phyloP scores from a whole-genome alignment of 2,888 invertebrate genomes.

The Andrena minutula region DNA sequence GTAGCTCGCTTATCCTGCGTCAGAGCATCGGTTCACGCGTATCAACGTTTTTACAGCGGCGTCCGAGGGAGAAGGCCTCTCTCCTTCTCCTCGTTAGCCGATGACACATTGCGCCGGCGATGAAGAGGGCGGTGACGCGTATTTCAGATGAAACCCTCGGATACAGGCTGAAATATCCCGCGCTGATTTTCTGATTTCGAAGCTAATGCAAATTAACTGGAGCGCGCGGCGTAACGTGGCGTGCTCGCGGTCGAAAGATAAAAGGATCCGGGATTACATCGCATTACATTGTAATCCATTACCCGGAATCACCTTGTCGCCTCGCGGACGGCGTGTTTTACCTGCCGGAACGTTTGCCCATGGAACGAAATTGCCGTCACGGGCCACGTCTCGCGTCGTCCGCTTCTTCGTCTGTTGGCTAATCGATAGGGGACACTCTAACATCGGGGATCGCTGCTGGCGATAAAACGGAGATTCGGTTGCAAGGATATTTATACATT shows the following conservation, averaged over 20 bases:
- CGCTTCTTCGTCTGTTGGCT: slow-evolving; percentile 7
- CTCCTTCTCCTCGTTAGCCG: slow-evolving; percentile 25
- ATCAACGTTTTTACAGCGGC: background rate
- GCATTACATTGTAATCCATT: slow-evolving; percentile 59
- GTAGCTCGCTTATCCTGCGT: background rate
- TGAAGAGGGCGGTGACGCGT: slow-evolving; percentile 34
- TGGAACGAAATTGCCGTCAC: slow-evolving; percentile 40
- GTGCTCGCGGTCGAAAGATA: slow-evolving; percentile 51
- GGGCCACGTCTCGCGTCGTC: background rate
- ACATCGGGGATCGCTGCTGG: background rate
- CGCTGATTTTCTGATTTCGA: slow-evolving; percentile 42
- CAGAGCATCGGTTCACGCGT: background rate
- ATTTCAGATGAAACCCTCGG: slow-evolving; percentile 38
- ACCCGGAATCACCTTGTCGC: slow-evolving; percentile 43
- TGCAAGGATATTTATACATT: too few relatives aligned
- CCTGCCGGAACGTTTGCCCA: slow-evolving; percentile 16
- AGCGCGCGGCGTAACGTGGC: slow-evolving; percentile 30
- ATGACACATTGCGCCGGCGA: slow-evolving; percentile 23
- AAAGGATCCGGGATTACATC: slow-evolving; percentile 61
- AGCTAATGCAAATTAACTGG: slow-evolving; percentile 60
- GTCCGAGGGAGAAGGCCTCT: background rate
- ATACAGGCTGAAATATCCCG: slow-evolving; percentile 23
- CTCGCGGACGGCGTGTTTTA: slow-evolving; percentile 24
- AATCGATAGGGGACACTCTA: slow-evolving; percentile 10
- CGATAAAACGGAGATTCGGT: background rate